Conservation (phyloP, 2,888 invertebrate genomes). For the Piscicola geometra region DNA sequence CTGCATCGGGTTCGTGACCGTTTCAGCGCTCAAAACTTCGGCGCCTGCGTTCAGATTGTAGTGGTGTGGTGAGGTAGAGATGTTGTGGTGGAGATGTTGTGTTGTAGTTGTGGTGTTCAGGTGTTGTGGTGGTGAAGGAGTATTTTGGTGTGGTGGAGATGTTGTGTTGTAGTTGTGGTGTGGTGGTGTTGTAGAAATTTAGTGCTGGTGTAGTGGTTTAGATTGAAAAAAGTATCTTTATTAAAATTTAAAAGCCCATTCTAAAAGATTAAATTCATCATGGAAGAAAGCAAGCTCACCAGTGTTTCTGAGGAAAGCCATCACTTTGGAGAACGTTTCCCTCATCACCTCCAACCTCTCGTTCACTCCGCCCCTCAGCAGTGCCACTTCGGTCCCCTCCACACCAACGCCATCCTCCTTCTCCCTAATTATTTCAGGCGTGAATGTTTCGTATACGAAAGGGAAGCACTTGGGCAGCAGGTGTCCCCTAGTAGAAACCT, state of each 20-base stretch:
- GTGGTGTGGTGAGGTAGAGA: too few species aligned
- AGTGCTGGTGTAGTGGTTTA: background rate
- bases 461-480: conserved; percentile 32
- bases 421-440: conserved; percentile 41
- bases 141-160: too few species aligned
- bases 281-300: conserved; percentile 34
- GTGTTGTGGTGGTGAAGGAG: too few species aligned
- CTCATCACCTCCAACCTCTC: conserved; percentile 43
- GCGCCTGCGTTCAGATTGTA: conserved; percentile 30
- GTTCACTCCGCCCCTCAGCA: background rate
- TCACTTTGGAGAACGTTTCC: conserved; percentile 40
- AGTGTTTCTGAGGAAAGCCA: conserved; percentile 38
- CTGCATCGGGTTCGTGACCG: conserved; percentile 40
- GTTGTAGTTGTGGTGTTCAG: too few species aligned
- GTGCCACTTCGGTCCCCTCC: background rate
- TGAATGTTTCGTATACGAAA: conserved; percentile 44
- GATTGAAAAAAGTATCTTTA: background rate
- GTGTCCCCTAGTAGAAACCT: background rate
- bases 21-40: conserved; percentile 38
- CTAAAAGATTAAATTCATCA: too few species aligned
- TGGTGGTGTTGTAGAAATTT: background rate
- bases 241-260: background rate
- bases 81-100: too few species aligned
- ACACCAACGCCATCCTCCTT: conserved; percentile 31
- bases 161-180: too few species aligned